phyloP scores from a whole-genome alignment of 1,140 invertebrate species.

The Cotesia vestalis region DNA sequence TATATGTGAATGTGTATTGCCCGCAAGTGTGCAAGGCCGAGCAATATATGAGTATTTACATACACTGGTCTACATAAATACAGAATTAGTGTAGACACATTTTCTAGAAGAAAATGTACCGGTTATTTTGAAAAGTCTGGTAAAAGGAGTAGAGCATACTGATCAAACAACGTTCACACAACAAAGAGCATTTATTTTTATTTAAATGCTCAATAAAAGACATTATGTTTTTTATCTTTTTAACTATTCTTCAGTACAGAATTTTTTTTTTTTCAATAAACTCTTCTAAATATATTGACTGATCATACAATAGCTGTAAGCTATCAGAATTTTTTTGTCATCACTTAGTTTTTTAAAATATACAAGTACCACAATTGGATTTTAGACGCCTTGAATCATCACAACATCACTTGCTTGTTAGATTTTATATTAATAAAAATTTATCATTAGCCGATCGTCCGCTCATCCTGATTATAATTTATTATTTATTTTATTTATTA shows the following conservation, averaged over 20 bases:
- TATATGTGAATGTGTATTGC: constrained; percentile 24
- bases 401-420: too few relatives aligned
- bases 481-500: not conserved
- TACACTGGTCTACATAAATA: constrained; percentile 35
- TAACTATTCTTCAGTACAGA: not conserved
- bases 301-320: not conserved
- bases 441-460: not conserved
- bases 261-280: constrained; percentile 11
- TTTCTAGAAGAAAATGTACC: not conserved
- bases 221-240: constrained; percentile 19
- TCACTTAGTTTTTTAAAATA: not conserved
- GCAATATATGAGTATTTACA: constrained; percentile 16
- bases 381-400: constrained; percentile 9
- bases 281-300: constrained; percentile 25
- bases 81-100: constrained; percentile 21
- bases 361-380: constrained; percentile 1
- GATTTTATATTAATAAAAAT: not conserved
- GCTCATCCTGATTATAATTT: not conserved
- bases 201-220: constrained; percentile 9
- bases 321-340: constrained; percentile 5
- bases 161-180: constrained; percentile 15
- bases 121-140: constrained; percentile 13
- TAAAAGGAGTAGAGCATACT: constrained; percentile 16
- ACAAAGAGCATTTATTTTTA: not conserved
- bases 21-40: constrained; percentile 10